Evolutionary conservation across 2,113 vertebrate species (phyloP), one percentile per base, ranked within the genome.

Genomic region (Thermophis baileyi): DNA sequence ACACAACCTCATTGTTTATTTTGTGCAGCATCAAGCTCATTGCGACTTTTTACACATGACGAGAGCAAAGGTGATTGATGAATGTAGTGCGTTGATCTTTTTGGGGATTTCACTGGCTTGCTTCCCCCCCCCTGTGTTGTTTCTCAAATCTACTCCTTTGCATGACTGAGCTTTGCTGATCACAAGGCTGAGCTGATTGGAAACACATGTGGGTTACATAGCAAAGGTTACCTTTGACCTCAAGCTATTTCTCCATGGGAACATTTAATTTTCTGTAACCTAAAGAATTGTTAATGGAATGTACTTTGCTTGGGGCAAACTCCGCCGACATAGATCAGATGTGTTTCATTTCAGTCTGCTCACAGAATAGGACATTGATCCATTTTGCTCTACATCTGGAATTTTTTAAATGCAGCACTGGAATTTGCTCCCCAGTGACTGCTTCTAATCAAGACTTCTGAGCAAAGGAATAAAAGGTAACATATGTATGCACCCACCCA

Each of bases 221-320:
- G 95, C 94, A 94, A 60, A 93, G 95, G 96, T 95, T 96, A 96
- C 96, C 60, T 96, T 95, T 97, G 94, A 96, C 95, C 96, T 95
- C 25, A 87, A 95, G 93, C 94, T 95, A 95, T 96, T 97, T 93
- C 95, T 97, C 95, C 89, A 92, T 95, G 97, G 96, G 95, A 96
- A 93, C 94, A 89, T 95, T 97, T 96, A 96, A 97, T 97, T 97
- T 97, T 96, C 94, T 96, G 87, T 96, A 96, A 96, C 95, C 95
- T 95, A 95, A 97, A 90, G 94, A 95, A 95, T 96, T 96, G 97
- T 95, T 95, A 90, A 97, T 96, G 94, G 96, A 96, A 97, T 97
- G 94, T 95, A 94, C 92, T 96, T 96, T 95, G 96, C 96, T 95
- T 95, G 92, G 95, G 96, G 96, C 96, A 95, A 95, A 93, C 91